Base-by-base conservation (phyloP, 1,140 invertebrate genomes). In the Bombus haemorrhoidalis region DNA sequence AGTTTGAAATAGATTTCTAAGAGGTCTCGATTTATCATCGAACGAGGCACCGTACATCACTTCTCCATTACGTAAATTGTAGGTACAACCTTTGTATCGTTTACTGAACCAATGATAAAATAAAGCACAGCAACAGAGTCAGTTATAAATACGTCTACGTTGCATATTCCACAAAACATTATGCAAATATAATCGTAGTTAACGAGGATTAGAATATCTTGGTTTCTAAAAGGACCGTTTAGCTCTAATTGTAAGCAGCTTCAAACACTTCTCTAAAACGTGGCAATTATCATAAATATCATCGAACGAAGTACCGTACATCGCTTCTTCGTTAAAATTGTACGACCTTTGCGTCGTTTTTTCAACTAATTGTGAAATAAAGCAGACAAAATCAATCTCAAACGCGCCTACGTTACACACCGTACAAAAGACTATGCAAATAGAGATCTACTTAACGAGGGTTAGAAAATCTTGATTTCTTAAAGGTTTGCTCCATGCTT, bases 21-120 rank as follows among this genome's bases (percentile, higher is more conserved):
- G 62, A 64, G 62, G n/a, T 64, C n/a, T 64, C 62, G 62, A 64
- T 64, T 64, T 64, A 32, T 64, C 62, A 64, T 32, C n/a, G 62
- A 64, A 64, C 62, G n/a, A 64, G n/a, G 62, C n/a, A 32, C 62
- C 62, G n/a, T 64, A 32, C 62, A 64, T 62, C 59, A 13, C 59
- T 62, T 62, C 28, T 62, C 28, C n/a, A 64, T 64, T 32, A 64
- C 62, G 62, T 32, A 64, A 64, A 64, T 64, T 64, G 62, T 32
- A 53, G 47, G 47, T 53, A 32, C 62, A 64, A 13, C 62, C 32
- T 69, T 37, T 34, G 68, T 69, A 25, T 69, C 32, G 32, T 72
- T 41, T 28, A 74, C 32, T 74, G 32, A 53, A 34, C n/a, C 47
- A 32, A 32, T 8, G n/a, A 47, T n/a, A 12, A 72, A 41, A 41